Base-by-base conservation (phyloP, 1,140 invertebrate genomes). In the Heliconius himera region DNA sequence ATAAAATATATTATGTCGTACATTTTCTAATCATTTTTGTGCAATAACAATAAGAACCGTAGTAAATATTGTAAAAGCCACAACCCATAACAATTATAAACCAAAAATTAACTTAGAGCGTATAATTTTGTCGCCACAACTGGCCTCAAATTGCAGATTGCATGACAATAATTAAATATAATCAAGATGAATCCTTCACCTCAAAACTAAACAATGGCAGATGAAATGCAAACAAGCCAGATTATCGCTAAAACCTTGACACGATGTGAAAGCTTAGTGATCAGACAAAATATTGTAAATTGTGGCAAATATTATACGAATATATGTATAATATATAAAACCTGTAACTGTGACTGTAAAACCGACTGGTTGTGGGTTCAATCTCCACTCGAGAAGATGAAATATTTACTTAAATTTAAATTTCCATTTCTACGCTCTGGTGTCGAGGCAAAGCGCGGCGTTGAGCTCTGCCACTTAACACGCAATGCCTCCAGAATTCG, bases 101-200 rank as follows among this genome's bases (percentile, higher is more conserved):
- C 71, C 77, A 46, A 46, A 82, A 79, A 79, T 73, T 33, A 76
- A 73, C 51, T 13, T 29, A 13, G 8, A 76, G 73, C 49, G 66
- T 73, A 78, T 76, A 78, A 78, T 81, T 78, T 78, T 29, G 73
- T 76, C 73, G 80, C 71, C 77, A 77, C 82, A 79, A 79, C 72
- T 73, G 70, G 36, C 73, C 74, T 80, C 79, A 85, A 85, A 80
- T 70, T 16, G n/a, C 29, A 38, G 77, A 82, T 84, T 83, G 84
- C 84, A 80, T 85, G 84, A 84, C 70, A 82, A 77, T 82, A 85
- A 84, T 82, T 81, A 84, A 78, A 76, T 29, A 77, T 85, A 85
- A 85, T 84, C 81, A 83, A 78, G 71, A 82, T 26, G 38, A 56
- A 83, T 81, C 84, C 84, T 85, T 85, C 80, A 82, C 84, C 84